phyloP scores from a whole-genome alignment of 2,113 vertebrate genomes.

The Eidolon helvum region DNA sequence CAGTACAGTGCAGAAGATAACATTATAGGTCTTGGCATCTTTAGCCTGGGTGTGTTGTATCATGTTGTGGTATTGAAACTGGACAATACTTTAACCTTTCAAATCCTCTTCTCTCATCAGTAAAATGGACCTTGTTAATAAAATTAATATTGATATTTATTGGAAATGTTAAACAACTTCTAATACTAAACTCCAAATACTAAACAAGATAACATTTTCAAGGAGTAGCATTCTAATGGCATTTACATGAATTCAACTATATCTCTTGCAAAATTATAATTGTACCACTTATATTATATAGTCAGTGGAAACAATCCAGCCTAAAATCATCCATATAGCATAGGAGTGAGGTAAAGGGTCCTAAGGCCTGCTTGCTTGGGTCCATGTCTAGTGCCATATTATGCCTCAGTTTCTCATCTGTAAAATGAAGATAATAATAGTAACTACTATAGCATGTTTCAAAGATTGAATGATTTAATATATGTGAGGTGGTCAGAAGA shows the following conservation, averaged over 20 bases:
- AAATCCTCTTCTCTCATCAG: neutral
- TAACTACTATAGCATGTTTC: neutral
- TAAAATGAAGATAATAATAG: neutral
- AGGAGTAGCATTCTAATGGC: neutral
- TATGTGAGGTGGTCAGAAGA: neutral
- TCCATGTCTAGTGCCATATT: neutral
- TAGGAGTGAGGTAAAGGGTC: neutral
- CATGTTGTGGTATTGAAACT: neutral
- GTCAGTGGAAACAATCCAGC: neutral
- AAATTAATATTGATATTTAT: neutral
- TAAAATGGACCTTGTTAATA: neutral
- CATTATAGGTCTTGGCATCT: fast-evolving
- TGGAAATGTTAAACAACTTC: neutral
- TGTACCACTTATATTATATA: neutral
- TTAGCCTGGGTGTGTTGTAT: neutral
- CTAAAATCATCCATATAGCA: neutral
- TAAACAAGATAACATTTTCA: neutral
- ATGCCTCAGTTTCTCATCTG: neutral
- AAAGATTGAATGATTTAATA: neutral
- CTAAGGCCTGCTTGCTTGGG: neutral
- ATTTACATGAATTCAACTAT: neutral
- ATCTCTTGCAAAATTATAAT: neutral
- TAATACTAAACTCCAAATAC: neutral
- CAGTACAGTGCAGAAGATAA: fast-evolving
- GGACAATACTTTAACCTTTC: neutral